A percentile compares a stretch with the other conserved stretches of the same genome.
Evolutionary conservation across 2,113 vertebrate genomes (phyloP).

Genomic region (Heloderma charlesbogerti): DNA sequence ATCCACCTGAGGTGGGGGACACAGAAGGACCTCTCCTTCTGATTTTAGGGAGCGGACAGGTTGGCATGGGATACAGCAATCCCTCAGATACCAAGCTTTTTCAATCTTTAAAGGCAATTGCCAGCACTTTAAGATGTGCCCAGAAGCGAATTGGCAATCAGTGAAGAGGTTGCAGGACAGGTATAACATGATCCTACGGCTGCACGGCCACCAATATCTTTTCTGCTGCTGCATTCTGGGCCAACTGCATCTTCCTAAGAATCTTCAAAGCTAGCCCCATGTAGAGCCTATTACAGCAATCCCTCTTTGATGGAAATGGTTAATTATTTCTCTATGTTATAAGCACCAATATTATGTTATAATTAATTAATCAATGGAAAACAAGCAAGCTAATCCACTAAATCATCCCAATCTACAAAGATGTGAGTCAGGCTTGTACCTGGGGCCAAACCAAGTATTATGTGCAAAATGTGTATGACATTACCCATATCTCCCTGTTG

Average conservation of each 20-base stretch:
- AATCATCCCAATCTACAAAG: background rate
- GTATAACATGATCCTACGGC: background rate
- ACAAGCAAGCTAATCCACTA: background rate
- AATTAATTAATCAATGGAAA: background rate
- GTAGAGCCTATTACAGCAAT: background rate
- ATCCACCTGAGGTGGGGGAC: no score
- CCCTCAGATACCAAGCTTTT: no score
- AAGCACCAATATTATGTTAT: background rate
- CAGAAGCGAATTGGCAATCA: no score
- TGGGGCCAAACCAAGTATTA: background rate
- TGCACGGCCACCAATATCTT: background rate
- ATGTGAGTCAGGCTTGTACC: background rate
- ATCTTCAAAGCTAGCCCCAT: background rate
- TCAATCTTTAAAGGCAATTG: no score
- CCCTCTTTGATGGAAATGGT: background rate
- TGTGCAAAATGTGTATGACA: background rate
- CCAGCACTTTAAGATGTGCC: no score
- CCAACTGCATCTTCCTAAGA: background rate
- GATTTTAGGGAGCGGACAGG: no score
- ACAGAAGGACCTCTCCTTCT: no score
- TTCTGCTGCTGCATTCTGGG: background rate
- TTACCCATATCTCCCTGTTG: background rate
- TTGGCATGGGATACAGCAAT: no score
- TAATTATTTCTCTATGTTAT: background rate
- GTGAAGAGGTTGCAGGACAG: background rate